Evolutionary conservation across 2,113 vertebrate genomes (phyloP).

Genomic region (Brienomyrus longianalis): DNA sequence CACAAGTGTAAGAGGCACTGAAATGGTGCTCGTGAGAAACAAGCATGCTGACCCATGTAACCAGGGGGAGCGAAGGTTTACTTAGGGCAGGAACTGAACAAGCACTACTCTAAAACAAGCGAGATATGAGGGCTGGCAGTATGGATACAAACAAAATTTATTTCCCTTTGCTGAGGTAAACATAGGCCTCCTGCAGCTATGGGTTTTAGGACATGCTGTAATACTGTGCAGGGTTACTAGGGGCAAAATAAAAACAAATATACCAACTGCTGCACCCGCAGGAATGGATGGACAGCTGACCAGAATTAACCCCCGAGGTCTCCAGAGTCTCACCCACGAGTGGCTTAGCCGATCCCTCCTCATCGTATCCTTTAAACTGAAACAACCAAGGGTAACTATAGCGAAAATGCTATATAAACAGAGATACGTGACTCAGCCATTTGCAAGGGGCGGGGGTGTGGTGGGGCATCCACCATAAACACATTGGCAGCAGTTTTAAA

Average conservation of each 20-base stretch:
- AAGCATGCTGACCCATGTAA: neutral
- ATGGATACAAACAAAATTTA: neutral
- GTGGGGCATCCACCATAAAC: neutral
- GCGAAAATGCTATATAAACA: neutral
- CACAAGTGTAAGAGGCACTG: neutral
- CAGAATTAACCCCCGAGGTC: neutral
- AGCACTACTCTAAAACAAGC: neutral
- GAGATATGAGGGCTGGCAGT: neutral
- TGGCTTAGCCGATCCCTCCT: neutral
- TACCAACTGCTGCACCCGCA: neutral
- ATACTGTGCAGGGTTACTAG: neutral
- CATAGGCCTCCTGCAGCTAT: neutral
- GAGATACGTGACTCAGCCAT: neutral
- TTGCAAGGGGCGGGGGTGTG: neutral
- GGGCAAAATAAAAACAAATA: neutral
- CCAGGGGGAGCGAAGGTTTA: neutral
- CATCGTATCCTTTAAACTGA: neutral
- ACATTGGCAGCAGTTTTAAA: neutral
- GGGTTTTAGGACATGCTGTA: neutral
- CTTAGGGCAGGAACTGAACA: neutral
- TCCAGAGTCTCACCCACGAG: neutral
- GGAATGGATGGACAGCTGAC: neutral
- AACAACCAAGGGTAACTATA: neutral
- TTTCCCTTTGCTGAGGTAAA: neutral
- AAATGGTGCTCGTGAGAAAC: neutral